These are phyloP conservation scores for Lagocephalus sceleratus DNA, from an alignment of 2,797 vertebrate species.

Conservation along the genomic window DNA sequence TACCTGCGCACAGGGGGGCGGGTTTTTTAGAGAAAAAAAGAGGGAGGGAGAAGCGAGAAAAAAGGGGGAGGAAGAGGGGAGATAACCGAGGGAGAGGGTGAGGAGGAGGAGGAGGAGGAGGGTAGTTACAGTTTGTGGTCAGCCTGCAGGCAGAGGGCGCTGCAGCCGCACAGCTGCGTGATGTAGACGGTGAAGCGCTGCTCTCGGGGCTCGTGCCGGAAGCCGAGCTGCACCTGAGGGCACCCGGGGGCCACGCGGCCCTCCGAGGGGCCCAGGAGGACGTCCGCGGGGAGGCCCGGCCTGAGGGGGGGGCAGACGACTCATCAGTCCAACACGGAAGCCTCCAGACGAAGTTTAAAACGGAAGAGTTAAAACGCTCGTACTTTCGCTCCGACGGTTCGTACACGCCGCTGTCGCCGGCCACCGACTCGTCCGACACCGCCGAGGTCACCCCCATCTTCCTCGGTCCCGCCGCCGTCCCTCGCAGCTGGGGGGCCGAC, in stretches of 20 bases:
- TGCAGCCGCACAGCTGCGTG: conserved; percentile 84
- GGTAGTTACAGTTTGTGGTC: conserved; percentile 85
- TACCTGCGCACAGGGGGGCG: conserved; percentile 70
- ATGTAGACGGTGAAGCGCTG: conserved; percentile 86
- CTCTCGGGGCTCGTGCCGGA: conserved; percentile 89
- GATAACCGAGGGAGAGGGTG: neutral
- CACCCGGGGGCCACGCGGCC: conserved; percentile 72
- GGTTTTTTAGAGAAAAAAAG: no score
- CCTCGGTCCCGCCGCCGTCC: conserved; percentile 66
- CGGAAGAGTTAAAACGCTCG: neutral
- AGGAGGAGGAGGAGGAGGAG: neutral
- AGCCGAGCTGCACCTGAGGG: conserved; percentile 86
- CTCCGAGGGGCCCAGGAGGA: conserved; percentile 76
- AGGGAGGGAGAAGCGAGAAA: neutral
- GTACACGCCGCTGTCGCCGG: conserved; percentile 94
- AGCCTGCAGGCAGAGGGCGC: conserved; percentile 78
- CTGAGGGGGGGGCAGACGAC: conserved; percentile 58
- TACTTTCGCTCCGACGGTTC: conserved; percentile 90
- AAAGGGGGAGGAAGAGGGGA: neutral
- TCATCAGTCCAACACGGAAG: neutral
- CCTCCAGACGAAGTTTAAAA: no score
- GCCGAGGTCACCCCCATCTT: conserved; percentile 90
- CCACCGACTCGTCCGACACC: conserved; percentile 93
- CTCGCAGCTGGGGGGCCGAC: conserved; percentile 57
- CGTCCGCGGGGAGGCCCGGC: conserved; percentile 72